Base-by-base conservation (phyloP, 2,797 vertebrate genomes). In the Mycteria americana region DNA sequence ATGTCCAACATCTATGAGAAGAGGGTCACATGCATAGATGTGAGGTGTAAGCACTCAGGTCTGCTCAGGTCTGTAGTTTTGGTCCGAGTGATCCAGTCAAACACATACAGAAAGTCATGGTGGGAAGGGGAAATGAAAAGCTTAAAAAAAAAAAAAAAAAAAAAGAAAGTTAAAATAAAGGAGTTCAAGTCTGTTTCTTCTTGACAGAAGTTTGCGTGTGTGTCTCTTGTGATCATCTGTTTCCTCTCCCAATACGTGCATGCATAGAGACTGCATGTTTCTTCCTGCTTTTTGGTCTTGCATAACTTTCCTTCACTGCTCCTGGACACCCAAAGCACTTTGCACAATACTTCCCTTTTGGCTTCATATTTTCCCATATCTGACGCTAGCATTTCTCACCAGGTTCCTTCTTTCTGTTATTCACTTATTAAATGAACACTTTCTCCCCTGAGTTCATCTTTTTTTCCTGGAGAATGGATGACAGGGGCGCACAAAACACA, bases 211-310 rank as follows among this genome's bases (percentile, higher is more conserved):
- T 79, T 92, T 68, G 41, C 0, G 0, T 30, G 17, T 45, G 4
- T 22, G 8, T 65, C 45, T 87, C 59, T 73, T 86, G 56, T 0
- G 0, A 46, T 95, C 93, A 94, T 94, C 92, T 93, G 84, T 92
- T 97, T 97, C 95, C 93, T 97, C 80, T 93, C 53, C 33, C 54
- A 31, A 1, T 35, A 43, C 15, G 54, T 2, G 22, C 45, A 79
- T 1, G 2, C 59, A 35, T 4, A 76, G 43, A 51, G 30, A 89
- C 41, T 60, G 10, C 24, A 17, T 81, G 54, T 83, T 92, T 94
- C 41, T 92, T 96, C 92, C 95, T 83, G 72, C 72, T 92, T 95
- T 95, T 80, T 35, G 28, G 37, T 92, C 86, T 96, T 96, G 89
- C 93, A 83, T 63, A 95, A 93, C 83, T 69, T 93, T 84, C 35